These are phyloP conservation scores for Melanostoma scalare DNA, from an alignment of 2,888 invertebrate genomes.

Conservation along the genomic window DNA sequence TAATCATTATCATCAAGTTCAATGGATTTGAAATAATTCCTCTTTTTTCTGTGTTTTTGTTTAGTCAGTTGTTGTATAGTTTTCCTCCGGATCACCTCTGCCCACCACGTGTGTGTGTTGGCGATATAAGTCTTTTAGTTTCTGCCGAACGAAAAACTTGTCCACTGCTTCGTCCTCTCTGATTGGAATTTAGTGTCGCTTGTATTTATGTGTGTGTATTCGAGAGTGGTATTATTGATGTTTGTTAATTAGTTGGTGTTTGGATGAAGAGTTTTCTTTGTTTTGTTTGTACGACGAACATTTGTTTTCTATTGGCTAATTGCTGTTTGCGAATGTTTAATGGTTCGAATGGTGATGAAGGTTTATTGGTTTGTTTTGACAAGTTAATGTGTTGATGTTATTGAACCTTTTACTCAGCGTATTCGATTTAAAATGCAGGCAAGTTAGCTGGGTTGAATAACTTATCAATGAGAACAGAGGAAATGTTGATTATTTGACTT, in stretches of 20 bases:
- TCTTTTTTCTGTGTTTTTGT: neutral
- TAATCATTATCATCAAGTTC: conserved; percentile 68
- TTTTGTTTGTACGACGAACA: conserved; percentile 35
- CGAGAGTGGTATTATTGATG: conserved; percentile 46
- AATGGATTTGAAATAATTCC: conserved; percentile 65
- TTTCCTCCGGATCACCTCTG: conserved; percentile 14
- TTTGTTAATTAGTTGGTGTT: conserved; percentile 64
- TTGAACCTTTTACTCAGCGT: neutral
- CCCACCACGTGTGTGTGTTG: neutral
- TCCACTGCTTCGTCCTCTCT: conserved; percentile 45
- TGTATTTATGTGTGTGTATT: neutral
- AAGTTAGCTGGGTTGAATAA: too few relatives aligned
- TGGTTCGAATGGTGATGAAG: conserved; percentile 40
- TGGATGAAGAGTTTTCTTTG: conserved; percentile 31
- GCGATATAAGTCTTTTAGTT: conserved; percentile 9
- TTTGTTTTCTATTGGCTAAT: conserved; percentile 61
- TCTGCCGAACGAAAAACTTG: conserved; percentile 12
- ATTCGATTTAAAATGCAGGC: too few relatives aligned
- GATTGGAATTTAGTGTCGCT: conserved; percentile 46
- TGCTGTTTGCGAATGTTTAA: conserved; percentile 57
- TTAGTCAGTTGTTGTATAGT: neutral
- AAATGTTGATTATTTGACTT: too few relatives aligned
- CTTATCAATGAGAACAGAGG: too few relatives aligned
- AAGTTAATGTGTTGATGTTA: conserved; percentile 26
- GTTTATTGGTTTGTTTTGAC: conserved; percentile 64